Conservation (phyloP, 1,140 invertebrate species). For the Zeugodacus cucurbitae region DNA sequence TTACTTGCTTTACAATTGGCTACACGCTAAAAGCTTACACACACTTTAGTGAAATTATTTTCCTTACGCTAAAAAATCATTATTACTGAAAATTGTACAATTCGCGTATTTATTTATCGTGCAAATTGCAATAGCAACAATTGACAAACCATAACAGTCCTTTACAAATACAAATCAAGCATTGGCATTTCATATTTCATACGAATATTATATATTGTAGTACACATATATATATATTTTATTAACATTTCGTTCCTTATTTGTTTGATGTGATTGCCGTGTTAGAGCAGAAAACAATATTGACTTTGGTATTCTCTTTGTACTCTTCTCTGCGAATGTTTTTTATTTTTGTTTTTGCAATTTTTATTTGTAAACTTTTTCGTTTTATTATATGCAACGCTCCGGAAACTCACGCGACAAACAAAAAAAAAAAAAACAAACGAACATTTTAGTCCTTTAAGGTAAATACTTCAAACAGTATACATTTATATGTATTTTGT, state of each 20-base stretch:
- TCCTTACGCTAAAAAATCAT: background rate
- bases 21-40: background rate
- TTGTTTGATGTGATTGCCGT: constrained; percentile 23
- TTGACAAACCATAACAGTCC: background rate
- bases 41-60: background rate
- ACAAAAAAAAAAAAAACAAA: no score
- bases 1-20: background rate
- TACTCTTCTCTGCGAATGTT: constrained; percentile 35
- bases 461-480: constrained; percentile 20
- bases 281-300: constrained; percentile 15
- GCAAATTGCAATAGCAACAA: background rate
- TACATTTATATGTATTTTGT: background rate
- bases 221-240: background rate
- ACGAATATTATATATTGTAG: background rate
- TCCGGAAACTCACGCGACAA: background rate
- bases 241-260: background rate
- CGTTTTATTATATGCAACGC: constrained; percentile 17
- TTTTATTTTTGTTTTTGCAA: background rate
- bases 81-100: background rate
- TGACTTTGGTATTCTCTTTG: constrained; percentile 5
- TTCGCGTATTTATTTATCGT: background rate
- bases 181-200: background rate
- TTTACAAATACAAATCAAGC: constrained; percentile 19
- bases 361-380: background rate
- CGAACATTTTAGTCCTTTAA: constrained; percentile 34